Evolutionary conservation across 2,113 vertebrate species (phyloP), one percentile per base, ranked within the genome.

Genomic region (Dipodomys merriami): DNA sequence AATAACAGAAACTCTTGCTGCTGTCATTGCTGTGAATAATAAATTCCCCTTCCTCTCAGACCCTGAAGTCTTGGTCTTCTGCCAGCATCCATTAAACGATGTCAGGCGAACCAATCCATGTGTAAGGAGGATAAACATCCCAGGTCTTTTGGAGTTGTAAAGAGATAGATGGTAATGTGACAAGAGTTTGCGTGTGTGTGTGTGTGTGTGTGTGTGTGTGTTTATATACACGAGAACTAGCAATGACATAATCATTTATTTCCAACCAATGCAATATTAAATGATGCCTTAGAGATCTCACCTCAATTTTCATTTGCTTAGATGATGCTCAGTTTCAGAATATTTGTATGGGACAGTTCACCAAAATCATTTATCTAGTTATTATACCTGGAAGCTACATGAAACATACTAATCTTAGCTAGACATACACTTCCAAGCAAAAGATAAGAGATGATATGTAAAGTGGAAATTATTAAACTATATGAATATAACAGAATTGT

Each of bases 391-490:
- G 29, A 46, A 88, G 44, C 30, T 35, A 53, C 7, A 79, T 62
- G 23, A 30, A 74, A n/a, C 30, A 72, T 35, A n/a, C 1, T 67
- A 7, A 60, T 15, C 65, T 7, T 81, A n/a, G 20, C 22, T 46
- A 74, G 22, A 1, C 6, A 18, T 49, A 7, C 13, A 71, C 15
- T 23, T 53, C 35, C 25, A 77, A 22, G 29, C 39, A 88, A n/a
- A 78, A 82, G 53, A 74, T 82, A 83, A 5, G 18, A 83, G 15
- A 91, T 57, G 11, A 87, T 1, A 65, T 6, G 23, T 20, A 2
- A 53, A 93, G 27, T 22, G 87, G 18, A 90, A 87, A 22, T 76
- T 76, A 86, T 25, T 27, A 95, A 29, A 72, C 7, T 76, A 20
- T 23, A 20, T 74, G 33, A 78, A 85, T 44, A 83, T 35, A 27